Evolutionary conservation across 2,888 invertebrate species (phyloP).

Genomic region (Xylophagus ater): DNA sequence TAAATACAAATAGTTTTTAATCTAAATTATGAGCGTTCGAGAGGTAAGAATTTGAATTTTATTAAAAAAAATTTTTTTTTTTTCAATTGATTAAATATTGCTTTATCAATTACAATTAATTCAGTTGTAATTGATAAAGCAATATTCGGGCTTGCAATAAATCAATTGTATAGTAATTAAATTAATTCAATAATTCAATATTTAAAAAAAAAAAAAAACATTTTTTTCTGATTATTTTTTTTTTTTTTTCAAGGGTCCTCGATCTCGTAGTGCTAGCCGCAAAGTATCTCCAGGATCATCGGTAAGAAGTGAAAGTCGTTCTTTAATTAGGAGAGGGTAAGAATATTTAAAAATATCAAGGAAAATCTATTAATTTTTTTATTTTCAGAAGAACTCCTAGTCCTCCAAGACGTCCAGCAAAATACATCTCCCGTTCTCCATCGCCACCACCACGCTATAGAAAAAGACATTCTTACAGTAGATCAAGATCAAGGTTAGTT

Average conservation of each 20-base stretch:
- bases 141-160: background rate
- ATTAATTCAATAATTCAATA: background rate
- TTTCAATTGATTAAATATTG: no score
- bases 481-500: no score
- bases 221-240: background rate
- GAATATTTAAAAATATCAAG: no score
- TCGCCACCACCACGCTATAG: no score
- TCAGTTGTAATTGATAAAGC: background rate
- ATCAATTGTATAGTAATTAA: background rate
- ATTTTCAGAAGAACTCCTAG: no score
- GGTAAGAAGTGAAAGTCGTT: background rate
- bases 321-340: constrained; percentile 5
- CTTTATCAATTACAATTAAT: no score
- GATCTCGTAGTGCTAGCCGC: constrained; percentile 16
- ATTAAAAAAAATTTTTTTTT: no score
- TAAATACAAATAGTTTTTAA: no score
- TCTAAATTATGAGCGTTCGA: constrained; percentile 28
- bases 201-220: background rate
- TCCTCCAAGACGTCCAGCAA: no score
- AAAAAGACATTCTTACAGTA: no score
- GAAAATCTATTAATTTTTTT: no score
- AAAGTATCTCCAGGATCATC: constrained; percentile 1
- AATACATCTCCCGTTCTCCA: no score
- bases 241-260: constrained; percentile 16
- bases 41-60: constrained; percentile 24